A percentile compares a stretch with the other conserved stretches of the same genome.
Evolutionary conservation across 2,797 vertebrate genomes (phyloP).

Genomic region (Strix occidentalis): DNA sequence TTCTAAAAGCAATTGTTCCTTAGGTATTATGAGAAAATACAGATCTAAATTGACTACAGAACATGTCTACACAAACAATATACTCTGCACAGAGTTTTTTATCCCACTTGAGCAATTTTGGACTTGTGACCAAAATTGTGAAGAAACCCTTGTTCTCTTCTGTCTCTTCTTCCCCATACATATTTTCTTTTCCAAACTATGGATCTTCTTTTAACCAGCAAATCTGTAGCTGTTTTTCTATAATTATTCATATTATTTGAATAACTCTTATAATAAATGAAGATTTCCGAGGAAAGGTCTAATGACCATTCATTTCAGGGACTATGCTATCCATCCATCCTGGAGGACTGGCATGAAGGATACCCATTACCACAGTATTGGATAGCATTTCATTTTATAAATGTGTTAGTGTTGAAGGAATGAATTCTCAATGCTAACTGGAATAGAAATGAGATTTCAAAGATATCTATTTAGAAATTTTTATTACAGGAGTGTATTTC

Average conservation of each 20-base stretch:
- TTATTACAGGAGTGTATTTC: background rate
- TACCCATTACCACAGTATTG: background rate
- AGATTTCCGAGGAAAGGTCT: background rate
- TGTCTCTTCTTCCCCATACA: background rate
- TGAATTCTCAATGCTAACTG: background rate
- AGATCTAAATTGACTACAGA: background rate
- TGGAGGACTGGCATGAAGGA: background rate
- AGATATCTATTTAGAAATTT: background rate
- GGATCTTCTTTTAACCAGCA: background rate
- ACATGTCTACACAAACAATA: background rate
- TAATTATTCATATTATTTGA: background rate
- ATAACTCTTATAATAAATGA: background rate
- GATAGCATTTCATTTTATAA: background rate
- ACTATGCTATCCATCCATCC: background rate
- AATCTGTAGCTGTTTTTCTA: background rate
- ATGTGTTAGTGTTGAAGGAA: background rate
- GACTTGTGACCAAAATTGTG: background rate
- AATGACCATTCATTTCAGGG: background rate
- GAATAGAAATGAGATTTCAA: background rate
- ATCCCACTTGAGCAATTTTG: background rate
- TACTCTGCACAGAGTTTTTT: background rate
- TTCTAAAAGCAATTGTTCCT: background rate
- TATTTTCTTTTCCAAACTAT: background rate
- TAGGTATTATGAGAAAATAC: background rate
- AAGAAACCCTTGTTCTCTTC: background rate